These are phyloP conservation scores for Eurytoma californica DNA, from an alignment of 2,888 invertebrate genomes.

Conservation along the genomic window DNA sequence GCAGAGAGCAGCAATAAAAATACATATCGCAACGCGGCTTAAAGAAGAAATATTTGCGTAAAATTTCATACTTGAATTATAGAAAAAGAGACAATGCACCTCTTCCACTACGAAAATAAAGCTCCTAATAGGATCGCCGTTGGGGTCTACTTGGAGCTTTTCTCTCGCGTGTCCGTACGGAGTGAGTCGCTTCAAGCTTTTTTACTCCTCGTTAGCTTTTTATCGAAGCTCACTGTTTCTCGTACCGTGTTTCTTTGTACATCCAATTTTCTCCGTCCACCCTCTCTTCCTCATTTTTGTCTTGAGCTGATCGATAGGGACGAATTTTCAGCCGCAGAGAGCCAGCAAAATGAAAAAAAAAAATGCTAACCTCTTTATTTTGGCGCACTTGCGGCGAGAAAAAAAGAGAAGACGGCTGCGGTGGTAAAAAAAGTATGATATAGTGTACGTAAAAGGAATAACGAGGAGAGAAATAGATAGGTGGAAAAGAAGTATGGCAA, in stretches of 20 bases:
- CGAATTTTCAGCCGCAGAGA: conserved; percentile 40
- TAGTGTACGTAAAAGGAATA: conserved; percentile 14
- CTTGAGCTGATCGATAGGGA: conserved; percentile 37
- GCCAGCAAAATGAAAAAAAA: neutral
- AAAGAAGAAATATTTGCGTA: conserved; percentile 6
- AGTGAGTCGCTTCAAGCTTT: neutral
- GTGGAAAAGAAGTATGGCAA: neutral
- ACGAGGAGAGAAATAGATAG: conserved; percentile 21
- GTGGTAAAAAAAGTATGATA: conserved; percentile 20
- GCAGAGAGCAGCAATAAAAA: neutral
- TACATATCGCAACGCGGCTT: conserved; percentile 19
- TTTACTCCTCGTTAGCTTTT: neutral
- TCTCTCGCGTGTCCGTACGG: too few relatives aligned
- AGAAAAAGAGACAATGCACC: neutral
- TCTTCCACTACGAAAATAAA: neutral
- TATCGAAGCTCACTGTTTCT: neutral
- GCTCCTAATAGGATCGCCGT: conserved; percentile 6
- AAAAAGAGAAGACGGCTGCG: conserved; percentile 21
- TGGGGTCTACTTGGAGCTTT: neutral
- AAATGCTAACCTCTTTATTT: neutral
- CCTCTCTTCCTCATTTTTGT: neutral
- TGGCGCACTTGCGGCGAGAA: conserved; percentile 14
- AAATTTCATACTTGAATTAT: conserved; percentile 31
- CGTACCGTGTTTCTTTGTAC: conserved; percentile 12
- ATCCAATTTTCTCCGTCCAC: conserved; percentile 25